Conservation (phyloP, 2,797 vertebrate genomes). For the Microchirus variegatus region DNA sequence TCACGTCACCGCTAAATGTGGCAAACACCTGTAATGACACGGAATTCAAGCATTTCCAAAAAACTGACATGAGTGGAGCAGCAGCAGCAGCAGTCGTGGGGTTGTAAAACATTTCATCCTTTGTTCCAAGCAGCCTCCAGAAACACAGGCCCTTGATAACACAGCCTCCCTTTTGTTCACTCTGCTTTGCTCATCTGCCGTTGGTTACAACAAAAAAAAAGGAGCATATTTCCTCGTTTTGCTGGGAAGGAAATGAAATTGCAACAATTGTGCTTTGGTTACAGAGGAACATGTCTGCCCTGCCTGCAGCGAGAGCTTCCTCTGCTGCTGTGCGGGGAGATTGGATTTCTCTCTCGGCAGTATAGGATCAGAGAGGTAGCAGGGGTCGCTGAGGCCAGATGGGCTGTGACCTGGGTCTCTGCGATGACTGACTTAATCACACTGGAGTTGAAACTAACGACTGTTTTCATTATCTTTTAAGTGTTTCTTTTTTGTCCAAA, state of each 20-base stretch:
- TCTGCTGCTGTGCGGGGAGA: constrained; percentile 58
- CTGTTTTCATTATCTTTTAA: constrained; percentile 3
- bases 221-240: constrained; percentile 65
- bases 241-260: constrained; percentile 68
- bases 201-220: constrained; percentile 41
- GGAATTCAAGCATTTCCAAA: constrained; percentile 2
- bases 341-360: constrained; percentile 63
- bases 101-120: constrained; percentile 18
- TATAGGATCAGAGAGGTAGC: constrained; percentile 30
- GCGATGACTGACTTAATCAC: neutral
- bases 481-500: neutral
- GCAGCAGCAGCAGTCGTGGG: constrained; percentile 16
- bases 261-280: constrained; percentile 74
- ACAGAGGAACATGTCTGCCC: constrained; percentile 59
- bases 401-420: constrained; percentile 39
- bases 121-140: constrained; percentile 19
- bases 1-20: constrained; percentile 44
- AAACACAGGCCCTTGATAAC: constrained; percentile 28
- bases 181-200: constrained; percentile 47
- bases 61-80: constrained; percentile 1
- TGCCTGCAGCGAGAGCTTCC: constrained; percentile 72
- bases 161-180: constrained; percentile 31
- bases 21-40: neutral
- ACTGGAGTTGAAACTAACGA: neutral
- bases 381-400: constrained; percentile 37